Percentiles rank a stretch among this genome's conserved stretches.
phyloP scores from a whole-genome alignment of 1,140 invertebrate genomes.

The Gonatopus flavifemur region DNA sequence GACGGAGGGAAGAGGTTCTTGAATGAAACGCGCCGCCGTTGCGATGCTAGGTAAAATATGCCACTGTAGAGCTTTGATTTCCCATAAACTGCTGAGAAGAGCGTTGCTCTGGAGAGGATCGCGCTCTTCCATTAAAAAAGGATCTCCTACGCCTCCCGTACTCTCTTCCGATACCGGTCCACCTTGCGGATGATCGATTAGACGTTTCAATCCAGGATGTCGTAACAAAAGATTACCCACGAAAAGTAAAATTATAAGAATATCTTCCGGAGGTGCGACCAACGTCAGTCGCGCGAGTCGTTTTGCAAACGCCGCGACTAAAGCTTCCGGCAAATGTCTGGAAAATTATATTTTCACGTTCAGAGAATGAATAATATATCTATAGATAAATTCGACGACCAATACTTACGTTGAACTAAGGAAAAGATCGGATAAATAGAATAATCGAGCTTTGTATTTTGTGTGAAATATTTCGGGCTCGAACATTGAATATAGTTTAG shows the following conservation, averaged over 20 bases:
- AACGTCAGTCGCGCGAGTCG: conserved; percentile 80
- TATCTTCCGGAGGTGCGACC: conserved; percentile 77
- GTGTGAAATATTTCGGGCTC: conserved; percentile 87
- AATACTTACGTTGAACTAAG: conserved; percentile 84
- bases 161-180: conserved; percentile 41
- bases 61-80: conserved; percentile 74
- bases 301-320: conserved; percentile 94
- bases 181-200: conserved; percentile 67
- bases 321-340: conserved; percentile 86
- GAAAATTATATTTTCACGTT: too few species aligned
- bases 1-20: conserved; percentile 64
- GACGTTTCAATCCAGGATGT: conserved; percentile 79
- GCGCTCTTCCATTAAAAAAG: conserved; percentile 78
- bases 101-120: conserved; percentile 79
- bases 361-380: not conserved
- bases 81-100: conserved; percentile 88
- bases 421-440: conserved; percentile 88
- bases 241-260: conserved; percentile 78
- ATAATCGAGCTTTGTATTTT: conserved; percentile 83
- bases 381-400: not conserved
- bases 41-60: conserved; percentile 76
- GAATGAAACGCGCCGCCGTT: conserved; percentile 70
- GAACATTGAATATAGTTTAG: conserved; percentile 90
- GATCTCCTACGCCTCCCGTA: conserved; percentile 63
- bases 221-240: conserved; percentile 85